Evolutionary conservation across 1,140 invertebrate species (phyloP).

Genomic region (Danaus melanippus): DNA sequence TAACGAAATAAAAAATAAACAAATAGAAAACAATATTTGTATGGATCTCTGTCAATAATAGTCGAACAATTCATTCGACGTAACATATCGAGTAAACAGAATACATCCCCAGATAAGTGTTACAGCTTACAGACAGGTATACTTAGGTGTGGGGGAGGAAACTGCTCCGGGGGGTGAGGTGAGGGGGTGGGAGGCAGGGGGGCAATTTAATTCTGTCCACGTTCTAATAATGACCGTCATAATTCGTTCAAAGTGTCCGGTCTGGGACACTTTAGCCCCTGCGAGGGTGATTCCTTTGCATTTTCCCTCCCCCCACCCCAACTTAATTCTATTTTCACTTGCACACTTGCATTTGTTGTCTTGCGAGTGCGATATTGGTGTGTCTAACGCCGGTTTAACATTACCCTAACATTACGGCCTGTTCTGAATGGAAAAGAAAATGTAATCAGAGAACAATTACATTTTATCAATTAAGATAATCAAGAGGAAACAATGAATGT

Average conservation of each 20-base stretch:
- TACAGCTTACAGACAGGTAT: slow-evolving; percentile 60
- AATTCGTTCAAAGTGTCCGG: slow-evolving; percentile 75
- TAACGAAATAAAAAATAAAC: no score
- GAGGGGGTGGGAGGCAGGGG: slow-evolving; percentile 30
- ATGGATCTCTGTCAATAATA: no score
- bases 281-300: slow-evolving; percentile 63
- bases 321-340: slow-evolving; percentile 64
- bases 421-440: no score
- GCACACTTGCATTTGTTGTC: slow-evolving; percentile 29
- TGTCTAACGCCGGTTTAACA: slow-evolving; percentile 18
- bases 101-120: slow-evolving; percentile 26
- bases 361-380: slow-evolving; percentile 15
- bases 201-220: slow-evolving; percentile 74
- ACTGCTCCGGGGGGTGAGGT: slow-evolving; percentile 50
- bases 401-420: not conserved
- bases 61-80: no score
- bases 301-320: slow-evolving; percentile 35
- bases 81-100: not conserved
- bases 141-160: slow-evolving; percentile 50
- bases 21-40: no score
- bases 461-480: no score
- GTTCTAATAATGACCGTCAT: slow-evolving; percentile 75
- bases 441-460: no score
- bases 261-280: slow-evolving; percentile 62
- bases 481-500: slow-evolving; percentile 1